A percentile compares a stretch with the other conserved stretches of the same genome.
Evolutionary conservation across 2,113 vertebrate genomes (phyloP).

Genomic region (Phalacrocorax aristotelis): DNA sequence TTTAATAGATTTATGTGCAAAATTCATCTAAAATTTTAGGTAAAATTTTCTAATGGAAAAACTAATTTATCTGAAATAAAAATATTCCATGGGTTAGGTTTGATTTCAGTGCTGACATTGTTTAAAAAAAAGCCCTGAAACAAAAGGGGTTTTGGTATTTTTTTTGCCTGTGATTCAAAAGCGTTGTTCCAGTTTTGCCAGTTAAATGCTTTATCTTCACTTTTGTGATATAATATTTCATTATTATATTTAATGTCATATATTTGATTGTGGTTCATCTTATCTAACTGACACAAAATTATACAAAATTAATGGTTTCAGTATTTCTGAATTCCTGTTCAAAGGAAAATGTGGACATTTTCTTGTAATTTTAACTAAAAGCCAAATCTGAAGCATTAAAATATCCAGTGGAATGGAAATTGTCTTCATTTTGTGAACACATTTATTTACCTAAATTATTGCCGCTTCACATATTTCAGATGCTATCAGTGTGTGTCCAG

Average conservation of each 20-base stretch:
- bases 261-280: neutral
- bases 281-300: neutral
- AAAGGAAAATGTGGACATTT: neutral
- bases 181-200: neutral
- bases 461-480: neutral
- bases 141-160: no score
- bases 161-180: neutral
- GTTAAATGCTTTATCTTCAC: neutral
- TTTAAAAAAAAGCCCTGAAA: neutral
- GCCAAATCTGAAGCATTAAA: neutral
- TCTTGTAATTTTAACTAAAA: neutral
- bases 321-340: neutral
- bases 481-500: neutral
- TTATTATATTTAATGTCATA: neutral
- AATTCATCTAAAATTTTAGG: neutral
- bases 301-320: neutral
- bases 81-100: accelerated
- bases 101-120: neutral
- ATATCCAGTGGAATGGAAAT: neutral
- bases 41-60: neutral
- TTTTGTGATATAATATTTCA: neutral
- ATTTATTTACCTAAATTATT: neutral
- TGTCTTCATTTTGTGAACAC: neutral
- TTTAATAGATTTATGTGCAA: neutral
- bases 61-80: neutral